Percentiles rank a stretch among this genome's conserved stretches.
Conservation (phyloP, 2,797 vertebrate genomes). For the Protonibea diacanthus region DNA sequence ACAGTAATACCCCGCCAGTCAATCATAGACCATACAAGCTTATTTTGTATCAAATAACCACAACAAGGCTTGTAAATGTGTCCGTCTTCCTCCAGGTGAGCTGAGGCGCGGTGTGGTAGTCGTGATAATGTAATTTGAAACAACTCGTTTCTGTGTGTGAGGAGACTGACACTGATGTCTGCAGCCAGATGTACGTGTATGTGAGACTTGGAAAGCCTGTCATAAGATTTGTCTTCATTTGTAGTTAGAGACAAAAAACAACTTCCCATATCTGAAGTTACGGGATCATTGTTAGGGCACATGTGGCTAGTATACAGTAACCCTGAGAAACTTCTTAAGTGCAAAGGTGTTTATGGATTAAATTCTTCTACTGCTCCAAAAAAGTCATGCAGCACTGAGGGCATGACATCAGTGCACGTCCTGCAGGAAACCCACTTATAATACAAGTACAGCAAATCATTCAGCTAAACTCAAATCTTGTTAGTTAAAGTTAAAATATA, state of each 20-base stretch:
- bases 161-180: not conserved
- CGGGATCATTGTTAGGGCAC: too few species aligned
- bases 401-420: not conserved
- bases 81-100: not conserved
- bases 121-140: not conserved
- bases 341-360: not conserved
- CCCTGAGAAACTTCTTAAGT: not conserved
- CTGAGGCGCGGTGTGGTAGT: not conserved
- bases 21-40: not conserved
- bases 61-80: not conserved
- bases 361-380: not conserved
- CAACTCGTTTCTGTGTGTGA: not conserved
- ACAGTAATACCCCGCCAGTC: not conserved
- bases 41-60: not conserved
- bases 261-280: too few species aligned
- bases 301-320: not conserved
- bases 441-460: not conserved
- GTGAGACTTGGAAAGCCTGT: too few species aligned
- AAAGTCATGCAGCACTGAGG: not conserved
- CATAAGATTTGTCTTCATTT: too few species aligned
- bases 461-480: not conserved
- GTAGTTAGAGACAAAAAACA: too few species aligned
- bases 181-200: too few species aligned
- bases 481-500: not conserved
- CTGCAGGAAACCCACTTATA: too few species aligned